A percentile compares a stretch with the other conserved stretches of the same genome.
These are phyloP conservation scores for Variabilichromis moorii DNA, from an alignment of 2,113 vertebrate genomes.

Conservation along the genomic window DNA sequence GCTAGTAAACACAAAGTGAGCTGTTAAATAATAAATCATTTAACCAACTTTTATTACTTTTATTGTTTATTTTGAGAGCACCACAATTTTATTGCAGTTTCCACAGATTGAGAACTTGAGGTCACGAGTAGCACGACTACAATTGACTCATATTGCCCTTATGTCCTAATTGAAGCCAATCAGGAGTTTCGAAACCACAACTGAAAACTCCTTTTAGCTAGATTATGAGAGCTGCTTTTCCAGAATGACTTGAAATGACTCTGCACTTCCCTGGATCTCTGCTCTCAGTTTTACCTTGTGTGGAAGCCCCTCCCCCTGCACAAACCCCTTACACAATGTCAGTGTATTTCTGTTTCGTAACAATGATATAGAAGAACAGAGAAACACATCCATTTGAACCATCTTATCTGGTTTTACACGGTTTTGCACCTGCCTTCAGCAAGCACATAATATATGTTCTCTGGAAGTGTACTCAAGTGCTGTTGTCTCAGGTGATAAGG, in stretches of 20 bases:
- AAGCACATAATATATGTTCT: background rate
- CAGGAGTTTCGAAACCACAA: background rate
- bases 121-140: background rate
- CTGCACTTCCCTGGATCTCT: background rate
- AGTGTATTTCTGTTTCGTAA: background rate
- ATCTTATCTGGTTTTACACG: slow-evolving; percentile 14
- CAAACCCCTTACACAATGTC: background rate
- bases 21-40: background rate
- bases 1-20: background rate
- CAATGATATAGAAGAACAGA: background rate
- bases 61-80: background rate
- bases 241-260: background rate
- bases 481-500: slow-evolving; percentile 6
- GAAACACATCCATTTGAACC: background rate
- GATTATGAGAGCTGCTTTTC: background rate
- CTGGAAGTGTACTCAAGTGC: background rate
- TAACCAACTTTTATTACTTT: background rate
- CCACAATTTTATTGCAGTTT: background rate
- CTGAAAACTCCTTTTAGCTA: background rate
- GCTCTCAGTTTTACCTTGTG: background rate
- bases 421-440: background rate
- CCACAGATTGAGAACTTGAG: background rate
- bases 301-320: background rate
- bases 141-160: background rate
- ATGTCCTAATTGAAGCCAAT: background rate